phyloP scores from a whole-genome alignment of 2,797 vertebrate species.

The Dromococcyx pavoninus region DNA sequence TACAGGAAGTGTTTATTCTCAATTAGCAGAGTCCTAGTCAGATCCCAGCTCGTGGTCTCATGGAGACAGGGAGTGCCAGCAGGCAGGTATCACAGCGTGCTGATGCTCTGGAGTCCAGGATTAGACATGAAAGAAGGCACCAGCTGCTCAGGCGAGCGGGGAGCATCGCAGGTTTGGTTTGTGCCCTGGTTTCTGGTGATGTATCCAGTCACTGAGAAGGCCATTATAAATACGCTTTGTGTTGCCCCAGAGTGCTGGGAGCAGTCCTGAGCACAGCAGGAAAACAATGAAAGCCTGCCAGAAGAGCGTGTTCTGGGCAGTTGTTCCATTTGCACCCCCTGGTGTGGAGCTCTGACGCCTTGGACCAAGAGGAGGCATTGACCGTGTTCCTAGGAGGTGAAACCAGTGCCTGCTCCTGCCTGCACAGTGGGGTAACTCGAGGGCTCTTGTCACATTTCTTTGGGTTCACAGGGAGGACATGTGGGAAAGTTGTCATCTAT shows the following conservation, averaged over 20 bases:
- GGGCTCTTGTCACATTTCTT: background rate
- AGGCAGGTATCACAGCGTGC: background rate
- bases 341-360: background rate
- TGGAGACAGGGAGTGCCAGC: background rate
- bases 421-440: rapidly evolving
- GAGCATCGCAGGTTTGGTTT: background rate
- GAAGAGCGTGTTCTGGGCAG: background rate
- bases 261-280: background rate
- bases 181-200: background rate
- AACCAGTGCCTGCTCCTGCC: background rate
- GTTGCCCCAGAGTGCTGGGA: background rate
- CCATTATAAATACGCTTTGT: background rate
- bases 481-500: background rate
- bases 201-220: background rate
- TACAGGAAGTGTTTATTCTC: background rate
- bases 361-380: background rate
- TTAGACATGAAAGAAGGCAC: background rate
- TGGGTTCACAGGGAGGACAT: background rate
- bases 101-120: background rate
- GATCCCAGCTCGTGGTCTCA: background rate
- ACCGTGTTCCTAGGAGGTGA: background rate
- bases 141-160: background rate
- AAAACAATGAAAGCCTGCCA: background rate
- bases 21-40: background rate
- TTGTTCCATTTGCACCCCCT: background rate